A percentile compares a stretch with the other conserved stretches of the same genome.
Evolutionary conservation across 2,113 vertebrate genomes (phyloP).

Genomic region (Axis porcinus): DNA sequence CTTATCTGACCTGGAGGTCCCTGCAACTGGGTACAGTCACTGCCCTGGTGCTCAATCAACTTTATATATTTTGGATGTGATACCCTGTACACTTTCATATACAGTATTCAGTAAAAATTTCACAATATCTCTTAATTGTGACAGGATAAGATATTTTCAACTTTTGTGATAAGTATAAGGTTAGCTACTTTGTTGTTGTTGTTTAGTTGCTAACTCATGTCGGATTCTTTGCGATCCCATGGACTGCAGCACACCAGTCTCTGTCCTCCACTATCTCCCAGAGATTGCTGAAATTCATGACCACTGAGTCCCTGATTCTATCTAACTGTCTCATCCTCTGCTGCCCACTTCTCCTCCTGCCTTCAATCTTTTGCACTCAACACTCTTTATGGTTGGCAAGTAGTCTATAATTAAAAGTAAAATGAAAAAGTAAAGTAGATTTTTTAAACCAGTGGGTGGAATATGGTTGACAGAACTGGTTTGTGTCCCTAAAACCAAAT

Average conservation of each 20-base stretch:
- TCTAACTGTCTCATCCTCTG: background rate
- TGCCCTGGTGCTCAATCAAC: background rate
- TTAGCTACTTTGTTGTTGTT: background rate
- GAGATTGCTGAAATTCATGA: background rate
- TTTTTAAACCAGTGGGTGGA: background rate
- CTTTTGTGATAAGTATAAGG: background rate
- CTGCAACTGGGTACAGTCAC: background rate
- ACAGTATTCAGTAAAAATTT: background rate
- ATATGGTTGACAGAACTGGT: background rate
- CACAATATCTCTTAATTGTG: background rate
- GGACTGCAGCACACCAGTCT: background rate
- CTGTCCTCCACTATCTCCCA: background rate
- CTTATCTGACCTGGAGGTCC: background rate
- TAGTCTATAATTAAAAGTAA: conserved; percentile 51
- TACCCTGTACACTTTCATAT: background rate
- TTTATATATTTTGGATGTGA: background rate
- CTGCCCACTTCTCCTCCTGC: background rate
- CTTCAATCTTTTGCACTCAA: background rate
- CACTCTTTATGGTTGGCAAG: background rate
- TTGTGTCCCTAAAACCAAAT: background rate
- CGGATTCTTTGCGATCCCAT: fast-evolving
- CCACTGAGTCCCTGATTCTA: background rate
- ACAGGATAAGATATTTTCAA: conserved; percentile 15
- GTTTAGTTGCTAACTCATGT: background rate
- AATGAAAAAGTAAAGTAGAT: background rate